Conservation (phyloP, 2,113 vertebrate genomes). For the Crotalus tigris region DNA sequence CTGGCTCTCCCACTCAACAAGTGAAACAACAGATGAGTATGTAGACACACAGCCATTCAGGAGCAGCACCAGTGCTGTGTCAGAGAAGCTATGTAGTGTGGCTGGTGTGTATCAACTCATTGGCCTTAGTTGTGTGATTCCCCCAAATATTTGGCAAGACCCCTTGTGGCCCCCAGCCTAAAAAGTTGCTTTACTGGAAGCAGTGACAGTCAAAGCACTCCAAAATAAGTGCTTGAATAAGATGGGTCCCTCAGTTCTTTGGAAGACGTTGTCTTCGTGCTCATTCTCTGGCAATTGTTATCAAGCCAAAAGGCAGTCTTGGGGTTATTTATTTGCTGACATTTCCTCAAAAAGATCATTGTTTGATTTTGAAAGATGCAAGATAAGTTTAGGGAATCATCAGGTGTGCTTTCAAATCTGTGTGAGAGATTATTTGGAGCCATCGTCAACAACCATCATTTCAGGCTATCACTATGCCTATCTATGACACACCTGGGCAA, state of each 20-base stretch:
- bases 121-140: not conserved
- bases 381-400: not conserved
- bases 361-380: not conserved
- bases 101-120: not conserved
- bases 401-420: not conserved
- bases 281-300: not conserved
- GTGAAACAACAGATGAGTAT: not conserved
- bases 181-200: not conserved
- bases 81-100: not conserved
- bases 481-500: not conserved
- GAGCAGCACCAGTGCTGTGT: not conserved
- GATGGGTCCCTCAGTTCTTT: not conserved
- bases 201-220: not conserved
- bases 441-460: not conserved
- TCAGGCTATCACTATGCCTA: not conserved
- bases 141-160: not conserved
- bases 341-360: not conserved
- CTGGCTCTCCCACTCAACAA: not conserved
- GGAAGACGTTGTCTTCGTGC: not conserved
- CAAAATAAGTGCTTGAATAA: not conserved
- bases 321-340: not conserved
- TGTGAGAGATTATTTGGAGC: not conserved
- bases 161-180: not conserved
- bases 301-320: not conserved
- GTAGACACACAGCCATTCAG: not conserved